Percentiles rank a stretch among this genome's conserved stretches.
These are phyloP conservation scores for Acipenser oxyrinchus DNA, from an alignment of 2,797 vertebrate genomes.

Conservation along the genomic window DNA sequence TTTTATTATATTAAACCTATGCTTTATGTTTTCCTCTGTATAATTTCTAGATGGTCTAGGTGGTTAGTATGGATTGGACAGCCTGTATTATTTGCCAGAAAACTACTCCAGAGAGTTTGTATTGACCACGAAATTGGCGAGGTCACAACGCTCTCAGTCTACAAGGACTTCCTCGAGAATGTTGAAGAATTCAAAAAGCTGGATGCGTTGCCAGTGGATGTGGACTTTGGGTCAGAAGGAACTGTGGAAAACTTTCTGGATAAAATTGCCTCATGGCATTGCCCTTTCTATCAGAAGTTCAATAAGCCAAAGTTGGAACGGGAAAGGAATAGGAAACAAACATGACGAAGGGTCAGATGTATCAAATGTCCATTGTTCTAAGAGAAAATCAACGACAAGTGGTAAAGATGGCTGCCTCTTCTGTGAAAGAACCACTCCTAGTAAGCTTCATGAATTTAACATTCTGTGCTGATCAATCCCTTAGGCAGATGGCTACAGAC, in stretches of 20 bases:
- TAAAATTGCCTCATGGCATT: slow-evolving; percentile 4
- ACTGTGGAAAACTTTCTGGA: slow-evolving; percentile 3
- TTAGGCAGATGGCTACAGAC: slow-evolving; percentile 10
- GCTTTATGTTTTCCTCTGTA: no score
- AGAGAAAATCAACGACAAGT: not conserved
- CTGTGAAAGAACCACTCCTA: slow-evolving; percentile 2
- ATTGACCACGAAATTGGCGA: no score
- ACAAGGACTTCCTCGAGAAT: slow-evolving; percentile 11
- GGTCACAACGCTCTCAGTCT: not conserved
- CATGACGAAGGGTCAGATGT: no score
- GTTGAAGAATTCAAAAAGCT: slow-evolving; percentile 4
- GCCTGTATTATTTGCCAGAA: not conserved
- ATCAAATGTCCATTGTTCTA: no score
- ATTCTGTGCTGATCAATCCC: slow-evolving; percentile 1
- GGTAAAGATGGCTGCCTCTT: slow-evolving; percentile 11
- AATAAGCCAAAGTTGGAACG: not conserved
- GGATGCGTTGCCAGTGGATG: slow-evolving; percentile 4
- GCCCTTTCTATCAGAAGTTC: not conserved
- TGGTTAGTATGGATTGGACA: not conserved
- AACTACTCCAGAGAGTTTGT: not conserved
- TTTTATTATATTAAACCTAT: no score
- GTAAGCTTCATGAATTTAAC: slow-evolving; percentile 11
- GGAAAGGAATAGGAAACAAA: not conserved
- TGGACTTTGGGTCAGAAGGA: not conserved
- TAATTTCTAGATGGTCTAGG: no score